Evolutionary conservation across 1,140 invertebrate genomes (phyloP).

Genomic region (Caenorhabditis inopinata): DNA sequence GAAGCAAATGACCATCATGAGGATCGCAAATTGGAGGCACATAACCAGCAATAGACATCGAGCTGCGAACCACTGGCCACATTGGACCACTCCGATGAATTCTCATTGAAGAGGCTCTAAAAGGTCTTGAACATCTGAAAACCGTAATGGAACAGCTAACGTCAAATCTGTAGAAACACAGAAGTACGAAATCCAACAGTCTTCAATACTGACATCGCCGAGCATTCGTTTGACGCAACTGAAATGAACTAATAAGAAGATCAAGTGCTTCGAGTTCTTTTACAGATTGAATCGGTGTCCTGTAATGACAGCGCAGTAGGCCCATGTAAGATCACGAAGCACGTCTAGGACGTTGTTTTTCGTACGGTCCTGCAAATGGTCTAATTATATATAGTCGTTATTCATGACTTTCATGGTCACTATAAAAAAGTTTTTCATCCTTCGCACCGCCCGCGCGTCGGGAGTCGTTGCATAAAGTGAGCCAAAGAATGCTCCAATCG

Average conservation of each 20-base stretch:
- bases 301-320: constrained; percentile 66
- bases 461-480: constrained; percentile 92
- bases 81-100: constrained; percentile 77
- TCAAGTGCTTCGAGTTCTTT: constrained; percentile 75
- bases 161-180: constrained; percentile 90
- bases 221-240: constrained; percentile 71
- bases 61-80: constrained; percentile 95
- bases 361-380: background rate
- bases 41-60: constrained; percentile 97
- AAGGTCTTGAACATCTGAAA: background rate
- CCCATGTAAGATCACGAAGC: constrained; percentile 64
- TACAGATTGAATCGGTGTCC: constrained; percentile 72
- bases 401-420: constrained; percentile 90
- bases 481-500: constrained; percentile 74
- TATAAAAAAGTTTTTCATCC: constrained; percentile 85
- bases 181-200: constrained; percentile 97
- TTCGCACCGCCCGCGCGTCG: constrained; percentile 80
- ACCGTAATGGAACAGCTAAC: background rate
- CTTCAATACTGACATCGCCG: constrained; percentile 88
- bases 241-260: background rate
- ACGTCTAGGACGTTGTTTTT: background rate
- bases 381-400: constrained; percentile 50
- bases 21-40: constrained; percentile 98
- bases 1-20: constrained; percentile 89
- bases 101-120: constrained; percentile 69